A percentile compares a stretch with the other conserved stretches of the same genome.
phyloP scores from a whole-genome alignment of 2,888 invertebrate genomes.

The Leptopilina syphax region DNA sequence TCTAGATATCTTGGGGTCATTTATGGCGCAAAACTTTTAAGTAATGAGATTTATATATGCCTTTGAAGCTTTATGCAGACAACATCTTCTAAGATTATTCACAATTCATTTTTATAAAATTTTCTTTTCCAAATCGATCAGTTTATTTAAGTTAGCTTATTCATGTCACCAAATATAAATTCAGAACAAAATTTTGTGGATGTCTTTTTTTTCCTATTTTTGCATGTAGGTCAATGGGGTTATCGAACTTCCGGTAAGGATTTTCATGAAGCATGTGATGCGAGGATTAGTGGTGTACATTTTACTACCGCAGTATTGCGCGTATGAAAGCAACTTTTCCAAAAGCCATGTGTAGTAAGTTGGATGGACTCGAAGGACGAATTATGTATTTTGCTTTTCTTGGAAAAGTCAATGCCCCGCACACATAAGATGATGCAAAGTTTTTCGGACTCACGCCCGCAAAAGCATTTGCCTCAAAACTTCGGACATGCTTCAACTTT shows the following conservation, averaged over 20 bases:
- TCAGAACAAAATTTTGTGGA: conserved; percentile 42
- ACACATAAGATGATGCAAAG: conserved; percentile 40
- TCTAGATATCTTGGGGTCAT: too few species aligned
- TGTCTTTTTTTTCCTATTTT: conserved; percentile 54
- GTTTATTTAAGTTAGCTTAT: neutral
- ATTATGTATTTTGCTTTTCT: conserved; percentile 41
- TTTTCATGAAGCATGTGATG: conserved; percentile 63
- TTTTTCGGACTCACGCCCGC: conserved; percentile 34
- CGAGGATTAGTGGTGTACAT: conserved; percentile 58
- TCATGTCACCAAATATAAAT: neutral
- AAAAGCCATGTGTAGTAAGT: conserved; percentile 33
- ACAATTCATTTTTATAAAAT: too few species aligned
- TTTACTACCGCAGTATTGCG: conserved; percentile 34
- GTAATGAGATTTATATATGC: too few species aligned
- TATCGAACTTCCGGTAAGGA: conserved; percentile 63
- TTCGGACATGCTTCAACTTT: conserved; percentile 38
- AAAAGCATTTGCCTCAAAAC: conserved; percentile 33
- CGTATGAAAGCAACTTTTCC: conserved; percentile 35
- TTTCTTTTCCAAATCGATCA: too few species aligned
- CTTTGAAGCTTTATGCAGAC: too few species aligned
- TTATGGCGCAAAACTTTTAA: too few species aligned
- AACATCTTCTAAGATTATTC: neutral
- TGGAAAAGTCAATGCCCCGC: conserved; percentile 38
- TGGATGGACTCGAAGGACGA: conserved; percentile 39
- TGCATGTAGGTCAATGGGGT: conserved; percentile 65